Conservation (phyloP, 2,888 invertebrate species). For the Ryuthela nishihirai region DNA sequence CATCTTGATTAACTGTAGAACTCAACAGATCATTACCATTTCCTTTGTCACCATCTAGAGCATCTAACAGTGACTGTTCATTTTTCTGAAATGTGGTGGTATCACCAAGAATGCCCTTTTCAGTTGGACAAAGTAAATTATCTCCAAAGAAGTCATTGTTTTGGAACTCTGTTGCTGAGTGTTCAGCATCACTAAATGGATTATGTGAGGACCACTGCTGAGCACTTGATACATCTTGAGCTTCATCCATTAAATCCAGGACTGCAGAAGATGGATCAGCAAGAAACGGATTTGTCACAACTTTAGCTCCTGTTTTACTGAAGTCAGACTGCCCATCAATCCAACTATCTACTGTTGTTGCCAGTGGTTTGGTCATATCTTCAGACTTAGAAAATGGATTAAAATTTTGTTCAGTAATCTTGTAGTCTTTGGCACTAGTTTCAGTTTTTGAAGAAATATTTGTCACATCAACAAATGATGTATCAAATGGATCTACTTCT, state of each 20-base stretch:
- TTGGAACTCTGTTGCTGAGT: not conserved
- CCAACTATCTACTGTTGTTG: no score
- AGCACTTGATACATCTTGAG: no score
- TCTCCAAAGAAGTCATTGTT: conserved; percentile 30
- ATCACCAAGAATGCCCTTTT: conserved; percentile 16
- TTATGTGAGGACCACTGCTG: conserved; percentile 17
- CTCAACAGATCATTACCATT: not conserved
- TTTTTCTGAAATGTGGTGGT: conserved; percentile 7
- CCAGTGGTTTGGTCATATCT: no score
- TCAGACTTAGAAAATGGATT: conserved; percentile 30
- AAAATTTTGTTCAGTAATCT: conserved; percentile 22
- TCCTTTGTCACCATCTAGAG: not conserved
- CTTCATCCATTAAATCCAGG: no score
- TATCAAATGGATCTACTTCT: conserved; percentile 43
- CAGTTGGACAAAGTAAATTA: conserved; percentile 8
- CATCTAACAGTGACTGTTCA: conserved; percentile 8
- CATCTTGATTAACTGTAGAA: no score
- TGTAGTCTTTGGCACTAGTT: conserved; percentile 4
- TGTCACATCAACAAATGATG: conserved; percentile 40
- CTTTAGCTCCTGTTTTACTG: no score
- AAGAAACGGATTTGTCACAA: no score
- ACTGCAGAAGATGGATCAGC: no score
- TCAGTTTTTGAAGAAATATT: conserved; percentile 4
- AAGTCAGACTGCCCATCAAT: no score
- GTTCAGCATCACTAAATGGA: conserved; percentile 27